Percentiles rank a stretch among this genome's conserved stretches.
Conservation (phyloP, 1,140 invertebrate species). For the Zaprionus inermis region DNA sequence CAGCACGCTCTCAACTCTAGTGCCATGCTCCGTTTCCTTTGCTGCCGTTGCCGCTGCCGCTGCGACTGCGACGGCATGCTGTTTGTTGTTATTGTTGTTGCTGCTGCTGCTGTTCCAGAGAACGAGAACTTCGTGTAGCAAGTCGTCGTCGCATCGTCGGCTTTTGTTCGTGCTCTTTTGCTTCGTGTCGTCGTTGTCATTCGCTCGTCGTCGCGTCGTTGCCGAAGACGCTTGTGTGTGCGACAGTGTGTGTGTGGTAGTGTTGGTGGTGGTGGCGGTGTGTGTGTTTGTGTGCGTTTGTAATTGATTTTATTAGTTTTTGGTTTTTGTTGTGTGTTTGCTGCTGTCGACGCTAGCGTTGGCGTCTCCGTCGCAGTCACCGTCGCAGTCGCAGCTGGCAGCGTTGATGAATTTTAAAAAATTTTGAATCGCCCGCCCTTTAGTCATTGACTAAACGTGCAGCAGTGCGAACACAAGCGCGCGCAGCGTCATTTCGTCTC, state of each 20-base stretch:
- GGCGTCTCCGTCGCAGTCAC: slow-evolving; percentile 35
- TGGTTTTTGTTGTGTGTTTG: slow-evolving; percentile 81
- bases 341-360: slow-evolving; percentile 58
- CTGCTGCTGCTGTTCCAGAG: slow-evolving; percentile 38
- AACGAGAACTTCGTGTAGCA: slow-evolving; percentile 49
- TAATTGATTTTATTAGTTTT: slow-evolving; percentile 84
- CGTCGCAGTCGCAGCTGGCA: slow-evolving; percentile 39
- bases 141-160: slow-evolving; percentile 46
- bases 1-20: slow-evolving; percentile 46
- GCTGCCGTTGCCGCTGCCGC: slow-evolving; percentile 20
- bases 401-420: slow-evolving; percentile 82
- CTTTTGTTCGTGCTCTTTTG: slow-evolving; percentile 53
- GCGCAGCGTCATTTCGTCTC: slow-evolving; percentile 48
- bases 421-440: slow-evolving; percentile 84
- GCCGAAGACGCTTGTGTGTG: slow-evolving; percentile 35
- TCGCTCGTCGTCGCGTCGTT: slow-evolving; percentile 21
- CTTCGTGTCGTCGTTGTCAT: slow-evolving; percentile 26
- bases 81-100: slow-evolving; percentile 25
- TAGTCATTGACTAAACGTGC: slow-evolving; percentile 84
- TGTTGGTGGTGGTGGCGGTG: slow-evolving; percentile 11
- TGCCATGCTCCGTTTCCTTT: slow-evolving; percentile 59
- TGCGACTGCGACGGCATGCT: slow-evolving; percentile 15
- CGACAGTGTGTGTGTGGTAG: slow-evolving; percentile 15
- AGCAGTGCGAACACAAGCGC: slow-evolving; percentile 74
- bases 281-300: slow-evolving; percentile 74